phyloP scores from a whole-genome alignment of 2,113 vertebrate species.

The Aegithalos caudatus region DNA sequence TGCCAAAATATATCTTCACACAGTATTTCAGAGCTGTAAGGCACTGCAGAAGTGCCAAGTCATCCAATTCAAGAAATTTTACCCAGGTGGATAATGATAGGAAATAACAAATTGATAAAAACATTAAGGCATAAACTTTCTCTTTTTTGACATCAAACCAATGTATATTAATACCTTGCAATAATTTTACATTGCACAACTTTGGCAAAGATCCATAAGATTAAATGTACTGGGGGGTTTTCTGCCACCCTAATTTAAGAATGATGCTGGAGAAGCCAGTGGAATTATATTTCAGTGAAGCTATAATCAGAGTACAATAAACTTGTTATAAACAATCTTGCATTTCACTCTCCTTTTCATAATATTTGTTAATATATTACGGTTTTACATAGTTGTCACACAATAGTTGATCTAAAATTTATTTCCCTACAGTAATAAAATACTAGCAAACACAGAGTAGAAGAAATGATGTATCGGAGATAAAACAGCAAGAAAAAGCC shows the following conservation, averaged over 20 bases:
- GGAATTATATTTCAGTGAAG: neutral
- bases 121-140: neutral
- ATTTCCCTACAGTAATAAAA: neutral
- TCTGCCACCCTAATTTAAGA: neutral
- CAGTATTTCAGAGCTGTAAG: neutral
- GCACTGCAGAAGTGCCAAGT: neutral
- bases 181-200: neutral
- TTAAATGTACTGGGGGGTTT: neutral
- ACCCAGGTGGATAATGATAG: neutral
- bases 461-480: neutral
- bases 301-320: neutral
- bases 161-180: neutral
- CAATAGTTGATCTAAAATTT: neutral
- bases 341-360: neutral
- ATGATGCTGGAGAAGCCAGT: neutral
- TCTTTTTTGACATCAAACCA: neutral
- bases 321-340: neutral
- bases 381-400: neutral
- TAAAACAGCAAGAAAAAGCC: neutral
- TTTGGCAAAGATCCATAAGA: neutral
- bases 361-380: neutral
- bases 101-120: neutral
- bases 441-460: neutral
- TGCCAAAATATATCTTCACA: neutral
- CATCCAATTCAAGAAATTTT: neutral